phyloP scores from a whole-genome alignment of 1,140 invertebrate species.

The Leptopilina boulardi region DNA sequence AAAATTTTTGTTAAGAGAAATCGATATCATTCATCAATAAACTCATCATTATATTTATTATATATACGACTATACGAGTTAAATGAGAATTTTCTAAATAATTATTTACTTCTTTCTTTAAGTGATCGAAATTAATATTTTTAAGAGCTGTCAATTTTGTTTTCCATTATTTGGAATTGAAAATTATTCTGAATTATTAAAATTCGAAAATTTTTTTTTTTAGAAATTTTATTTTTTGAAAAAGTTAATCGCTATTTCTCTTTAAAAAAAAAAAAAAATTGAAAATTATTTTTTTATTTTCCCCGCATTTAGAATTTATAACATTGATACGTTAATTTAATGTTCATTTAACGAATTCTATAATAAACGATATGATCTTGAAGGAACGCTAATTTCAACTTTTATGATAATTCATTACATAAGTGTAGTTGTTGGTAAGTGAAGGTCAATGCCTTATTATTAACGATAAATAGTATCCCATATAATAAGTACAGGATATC shows the following conservation, averaged over 20 bases:
- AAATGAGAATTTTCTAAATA: no score
- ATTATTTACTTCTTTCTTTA: no score
- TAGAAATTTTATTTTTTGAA: no score
- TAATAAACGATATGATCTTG: conserved; percentile 34
- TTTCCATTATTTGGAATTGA: no score
- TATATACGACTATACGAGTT: background rate
- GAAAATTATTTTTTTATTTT: no score
- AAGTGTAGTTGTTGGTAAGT: conserved; percentile 40
- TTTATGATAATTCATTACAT: conserved; percentile 48
- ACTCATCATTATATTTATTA: conserved; percentile 1
- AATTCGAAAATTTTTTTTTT: no score
- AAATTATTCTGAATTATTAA: no score
- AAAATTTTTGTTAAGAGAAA: background rate
- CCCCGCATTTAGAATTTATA: no score
- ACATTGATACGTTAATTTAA: conserved; percentile 11
- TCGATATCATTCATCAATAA: conserved; percentile 4
- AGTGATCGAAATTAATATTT: no score
- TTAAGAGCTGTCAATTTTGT: no score
- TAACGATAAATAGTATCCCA: conserved; percentile 42
- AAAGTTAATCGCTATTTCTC: no score
- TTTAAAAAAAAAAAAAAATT: no score
- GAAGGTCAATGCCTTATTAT: conserved; percentile 35
- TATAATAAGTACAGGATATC: conserved; percentile 42
- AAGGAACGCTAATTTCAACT: conserved; percentile 43
- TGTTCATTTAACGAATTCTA: conserved; percentile 13